Evolutionary conservation across 1,140 invertebrate species (phyloP).

Genomic region (Aphaenogaster rudis): DNA sequence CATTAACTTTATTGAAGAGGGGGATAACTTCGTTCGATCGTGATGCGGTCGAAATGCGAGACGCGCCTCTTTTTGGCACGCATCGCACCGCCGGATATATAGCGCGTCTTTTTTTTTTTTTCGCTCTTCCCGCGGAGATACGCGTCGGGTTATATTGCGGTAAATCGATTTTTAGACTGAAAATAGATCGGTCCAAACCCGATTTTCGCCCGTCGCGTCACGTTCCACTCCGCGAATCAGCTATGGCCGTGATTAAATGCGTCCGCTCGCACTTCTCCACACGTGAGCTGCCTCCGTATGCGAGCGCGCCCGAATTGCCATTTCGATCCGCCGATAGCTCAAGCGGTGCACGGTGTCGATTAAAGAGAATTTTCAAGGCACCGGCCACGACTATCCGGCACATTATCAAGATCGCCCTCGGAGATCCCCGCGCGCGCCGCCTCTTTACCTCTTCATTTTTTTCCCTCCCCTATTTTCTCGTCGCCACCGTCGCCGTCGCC

Average conservation of each 20-base stretch:
- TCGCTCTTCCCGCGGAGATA: neutral
- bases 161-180: constrained; percentile 55
- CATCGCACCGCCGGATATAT: constrained; percentile 34
- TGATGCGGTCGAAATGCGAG: constrained; percentile 60
- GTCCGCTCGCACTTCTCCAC: constrained; percentile 24
- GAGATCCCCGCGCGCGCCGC: neutral
- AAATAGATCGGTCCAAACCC: constrained; percentile 52
- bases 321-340: constrained; percentile 35
- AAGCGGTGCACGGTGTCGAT: neutral
- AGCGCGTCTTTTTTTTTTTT: neutral
- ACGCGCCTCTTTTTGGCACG: constrained; percentile 60
- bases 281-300: constrained; percentile 36
- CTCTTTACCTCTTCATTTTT: neutral
- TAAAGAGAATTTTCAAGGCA: constrained; percentile 7
- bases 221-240: constrained; percentile 49
- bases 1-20: constrained; percentile 69
- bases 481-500: neutral
- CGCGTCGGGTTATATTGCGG: constrained; percentile 42
- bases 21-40: constrained; percentile 68
- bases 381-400: neutral
- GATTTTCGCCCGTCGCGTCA: constrained; percentile 53
- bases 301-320: neutral
- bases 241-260: constrained; percentile 54
- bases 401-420: constrained; percentile 16
- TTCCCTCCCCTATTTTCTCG: neutral